phyloP scores from a whole-genome alignment of 2,113 vertebrate species.

The Podarcis cretensis region DNA sequence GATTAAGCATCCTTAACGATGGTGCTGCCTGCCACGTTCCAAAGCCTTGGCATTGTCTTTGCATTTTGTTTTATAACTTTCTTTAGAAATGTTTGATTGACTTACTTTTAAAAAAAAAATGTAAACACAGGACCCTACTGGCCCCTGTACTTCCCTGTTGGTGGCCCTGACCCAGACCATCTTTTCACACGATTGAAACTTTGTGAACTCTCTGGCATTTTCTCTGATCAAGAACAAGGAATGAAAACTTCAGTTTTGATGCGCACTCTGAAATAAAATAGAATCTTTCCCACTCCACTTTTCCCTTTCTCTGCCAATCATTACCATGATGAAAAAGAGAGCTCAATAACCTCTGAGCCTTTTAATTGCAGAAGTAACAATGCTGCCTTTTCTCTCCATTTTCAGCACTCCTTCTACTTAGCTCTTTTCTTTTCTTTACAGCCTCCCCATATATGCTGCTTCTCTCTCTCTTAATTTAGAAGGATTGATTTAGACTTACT shows the following conservation, averaged over 20 bases:
- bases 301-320: neutral
- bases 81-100: no score
- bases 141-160: no score
- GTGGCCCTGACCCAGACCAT: neutral
- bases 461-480: neutral
- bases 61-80: no score
- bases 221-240: neutral
- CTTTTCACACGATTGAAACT: neutral
- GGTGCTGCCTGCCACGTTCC: no score
- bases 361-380: slow-evolving; percentile 26
- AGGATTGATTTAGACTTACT: slow-evolving; percentile 1
- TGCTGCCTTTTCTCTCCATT: slow-evolving; percentile 21
- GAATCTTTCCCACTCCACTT: neutral
- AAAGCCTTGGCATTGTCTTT: no score
- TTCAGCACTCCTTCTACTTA: neutral
- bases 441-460: neutral
- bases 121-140: no score
- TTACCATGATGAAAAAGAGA: slow-evolving; percentile 17
- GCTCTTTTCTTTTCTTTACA: neutral
- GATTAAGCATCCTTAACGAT: no score
- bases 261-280: neutral
- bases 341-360: slow-evolving; percentile 4
- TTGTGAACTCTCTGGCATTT: neutral
- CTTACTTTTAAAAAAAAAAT: no score
- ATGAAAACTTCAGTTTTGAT: neutral